Base-by-base conservation (phyloP, 2,113 vertebrate genomes). In the Protobothrops flavoviridis region DNA sequence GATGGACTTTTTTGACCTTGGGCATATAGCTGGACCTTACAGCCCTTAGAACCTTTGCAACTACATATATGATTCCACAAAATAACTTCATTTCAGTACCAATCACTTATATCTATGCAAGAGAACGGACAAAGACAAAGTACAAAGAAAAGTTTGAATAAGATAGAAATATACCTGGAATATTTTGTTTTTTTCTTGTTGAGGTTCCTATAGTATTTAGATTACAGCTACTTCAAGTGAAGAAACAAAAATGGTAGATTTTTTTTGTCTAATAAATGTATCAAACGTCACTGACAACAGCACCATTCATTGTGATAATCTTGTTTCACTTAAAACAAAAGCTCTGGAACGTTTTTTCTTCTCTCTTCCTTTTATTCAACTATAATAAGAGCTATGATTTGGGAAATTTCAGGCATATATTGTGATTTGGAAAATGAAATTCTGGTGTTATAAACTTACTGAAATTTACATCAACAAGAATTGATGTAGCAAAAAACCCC, bases 381-480 rank as follows among this genome's bases (percentile, higher is more conserved):
- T 93, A 64, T 94, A 97, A 96, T 95, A 95, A 95, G 88, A 93
- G 74, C 94, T 52, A n/a, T 90, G 74, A 95, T 95, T 96, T 95
- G 86, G 93, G 95, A 96, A 97, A 96, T 74, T 95, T 94, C 96
- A 5, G 2, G 96, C 94, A 94, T 61, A 95, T 97, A 96, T 95
- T 95, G 95, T 96, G 96, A 96, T 93, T 97, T 95, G 95, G 95
- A 90, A 94, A 97, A 97, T 97, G 96, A 97, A 97, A 97, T 97
- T 95, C 95, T 97, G 95, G 94, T 96, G 95, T 97, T 96, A 94
- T 94, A 92, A 97, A 97, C 95, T 95, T 94, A 97, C 94, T 98
- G 97, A 97, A 97, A 97, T 97, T 98, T 97, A 95, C 95, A 97
- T 97, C 96, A 93, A 95, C 92, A 96, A 96, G 96, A 97, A 97